Evolutionary conservation across 2,113 vertebrate species (phyloP), one percentile per base, ranked within the genome.

Genomic region (Halcyon senegalensis): DNA sequence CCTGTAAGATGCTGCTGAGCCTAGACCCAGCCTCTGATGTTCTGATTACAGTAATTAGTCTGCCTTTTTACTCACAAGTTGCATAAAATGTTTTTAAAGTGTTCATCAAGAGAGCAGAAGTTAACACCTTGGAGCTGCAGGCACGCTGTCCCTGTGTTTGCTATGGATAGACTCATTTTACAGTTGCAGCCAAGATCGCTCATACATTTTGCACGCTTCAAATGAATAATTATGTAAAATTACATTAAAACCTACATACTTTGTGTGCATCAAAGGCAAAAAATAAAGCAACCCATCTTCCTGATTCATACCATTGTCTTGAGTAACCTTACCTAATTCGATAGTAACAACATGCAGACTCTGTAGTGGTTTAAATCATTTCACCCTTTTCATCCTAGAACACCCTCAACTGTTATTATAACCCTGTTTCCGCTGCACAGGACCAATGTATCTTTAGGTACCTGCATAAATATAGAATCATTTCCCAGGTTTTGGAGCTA

Each of bases 31-130:
- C 19, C 63, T 82, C 19, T 39, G 85, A 80, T 53, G 21, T 60
- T 91, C 56, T 86, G 80, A 84, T 88, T 93, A 60, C 35, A 78
- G 68, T 50, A 75, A 95, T 92, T 87, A 90, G 46, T 89, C 50
- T 74, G 46, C 37, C 37, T 87, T 94, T 90, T 84, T 56, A 64
- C 33, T 86, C 77, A 88, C 10, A 30, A 44, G 44, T 87, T 87
- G 51, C 1, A 1, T 64, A 76, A 96, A 90, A 70, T 67, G 10
- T 79, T 94, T 93, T 72, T 23, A 79, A 94, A 96, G 44, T 21
- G 37, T 58, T 86, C 39, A 31, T 64, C n/a, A 81, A 50, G 64
- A 83, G 13, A 91, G 81, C 35, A 86, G 51, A 67, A 74, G 41
- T 81, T 73, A 64, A 64, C 3, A 3, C 23, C 58, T 51, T 1